A percentile compares a stretch with the other conserved stretches of the same genome.
Evolutionary conservation across 1,140 invertebrate genomes (phyloP).

Genomic region (Drosophila yakuba): DNA sequence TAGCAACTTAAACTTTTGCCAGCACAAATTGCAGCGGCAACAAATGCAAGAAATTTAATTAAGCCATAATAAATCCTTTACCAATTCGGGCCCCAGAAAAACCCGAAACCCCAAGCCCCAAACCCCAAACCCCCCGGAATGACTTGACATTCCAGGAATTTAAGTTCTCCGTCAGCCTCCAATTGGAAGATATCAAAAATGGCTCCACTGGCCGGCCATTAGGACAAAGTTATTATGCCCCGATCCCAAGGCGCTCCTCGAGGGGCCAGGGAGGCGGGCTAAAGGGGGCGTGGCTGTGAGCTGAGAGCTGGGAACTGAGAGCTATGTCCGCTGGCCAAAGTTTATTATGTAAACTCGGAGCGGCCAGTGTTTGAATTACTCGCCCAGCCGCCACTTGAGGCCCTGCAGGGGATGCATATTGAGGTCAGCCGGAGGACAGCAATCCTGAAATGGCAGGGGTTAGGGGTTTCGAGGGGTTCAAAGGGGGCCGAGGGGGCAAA

Average conservation of each 20-base stretch:
- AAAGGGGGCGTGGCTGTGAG: conserved; percentile 17
- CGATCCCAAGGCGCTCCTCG: conserved; percentile 26
- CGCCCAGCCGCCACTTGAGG: conserved; percentile 68
- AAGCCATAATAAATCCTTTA: conserved; percentile 49
- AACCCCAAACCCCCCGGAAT: conserved; percentile 16
- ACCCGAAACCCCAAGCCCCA: conserved; percentile 5
- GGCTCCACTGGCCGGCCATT: conserved; percentile 42
- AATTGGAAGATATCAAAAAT: conserved; percentile 51
- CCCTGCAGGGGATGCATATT: conserved; percentile 71
- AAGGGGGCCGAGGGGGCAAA: background rate
- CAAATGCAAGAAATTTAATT: conserved; percentile 49
- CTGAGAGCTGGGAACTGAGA: conserved; percentile 15
- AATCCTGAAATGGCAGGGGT: conserved; percentile 2
- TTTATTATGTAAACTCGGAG: conserved; percentile 77
- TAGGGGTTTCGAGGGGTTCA: background rate
- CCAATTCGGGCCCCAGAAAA: conserved; percentile 29
- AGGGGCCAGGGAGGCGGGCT: background rate
- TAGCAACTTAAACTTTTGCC: conserved; percentile 18
- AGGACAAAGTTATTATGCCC: conserved; percentile 75
- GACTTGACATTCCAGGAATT: conserved; percentile 49
- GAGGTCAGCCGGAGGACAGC: conserved; percentile 63
- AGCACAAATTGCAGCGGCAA: conserved; percentile 24
- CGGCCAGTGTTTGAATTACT: conserved; percentile 79
- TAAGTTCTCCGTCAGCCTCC: conserved; percentile 42
- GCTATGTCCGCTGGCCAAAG: conserved; percentile 62